Evolutionary conservation across 2,888 invertebrate species (phyloP), one percentile per base, ranked within the genome.

Genomic region (Drosophila diplacantha): DNA sequence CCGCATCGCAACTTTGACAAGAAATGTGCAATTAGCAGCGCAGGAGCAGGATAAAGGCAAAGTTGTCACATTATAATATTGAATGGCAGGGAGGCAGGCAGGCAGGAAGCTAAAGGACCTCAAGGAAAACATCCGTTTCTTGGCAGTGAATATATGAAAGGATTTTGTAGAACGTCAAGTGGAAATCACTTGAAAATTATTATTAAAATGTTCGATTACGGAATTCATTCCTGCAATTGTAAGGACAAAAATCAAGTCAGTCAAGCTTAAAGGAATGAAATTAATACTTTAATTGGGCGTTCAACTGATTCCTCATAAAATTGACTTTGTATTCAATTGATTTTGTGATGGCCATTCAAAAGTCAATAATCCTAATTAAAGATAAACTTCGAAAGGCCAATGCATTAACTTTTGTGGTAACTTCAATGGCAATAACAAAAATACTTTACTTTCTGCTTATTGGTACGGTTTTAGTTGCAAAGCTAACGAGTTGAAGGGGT

Each of bases 41-140:
- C 22, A 24, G 38, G 31, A 41, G 34, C 32, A 43, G 39, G 49
- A 34, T 18, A 22, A 38, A 24, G 59, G 56, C 69, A 71, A 77
- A 77, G 58, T 81, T 83, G 77, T 83, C 77, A 72, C 78, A 83
- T 83, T 83, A 83, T 73, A 78, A 83, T 83, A 83, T 78, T 78
- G 73, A 78, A 83, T 78, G 79, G 75, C 81, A 74, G 62, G 57
- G 32, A 29, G 56, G 46, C 65, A 60, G 56, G 46, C 65, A 60
- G 56, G 47, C 43, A 46, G 26, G 43, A 55, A 31, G 34, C 24
- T 35, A 58, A 41, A 55, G 51, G 54, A 47, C 34, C 7, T 22
- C 14, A 29, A 49, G 39, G 3, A 34, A 26, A 16, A n/a, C 32
- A 34, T 34, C 24, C 24, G 20, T 3, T 29, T 18, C 29, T 8